Evolutionary conservation across 2,113 vertebrate species (phyloP).

Genomic region (Probosciger aterrimus): DNA sequence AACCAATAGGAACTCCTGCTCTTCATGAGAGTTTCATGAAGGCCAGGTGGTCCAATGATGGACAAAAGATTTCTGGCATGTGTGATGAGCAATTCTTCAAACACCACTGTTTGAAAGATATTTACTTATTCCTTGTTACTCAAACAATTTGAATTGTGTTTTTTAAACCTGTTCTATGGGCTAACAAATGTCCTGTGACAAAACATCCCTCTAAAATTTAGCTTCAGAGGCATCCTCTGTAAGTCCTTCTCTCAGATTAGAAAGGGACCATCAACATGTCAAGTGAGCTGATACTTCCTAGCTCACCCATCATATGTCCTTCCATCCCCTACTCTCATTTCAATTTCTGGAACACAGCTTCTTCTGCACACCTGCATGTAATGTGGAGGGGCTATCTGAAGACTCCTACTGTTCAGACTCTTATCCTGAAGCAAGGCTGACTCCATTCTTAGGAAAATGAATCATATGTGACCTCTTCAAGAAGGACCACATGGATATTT

Average conservation of each 20-base stretch:
- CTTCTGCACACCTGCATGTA: background rate
- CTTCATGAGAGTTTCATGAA: background rate
- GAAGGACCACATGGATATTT: background rate
- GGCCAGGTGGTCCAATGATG: background rate
- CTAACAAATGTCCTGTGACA: background rate
- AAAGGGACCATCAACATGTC: background rate
- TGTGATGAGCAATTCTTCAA: background rate
- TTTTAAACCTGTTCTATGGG: background rate
- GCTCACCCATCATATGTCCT: background rate
- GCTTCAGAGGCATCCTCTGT: background rate
- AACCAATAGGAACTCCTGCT: rapidly evolving
- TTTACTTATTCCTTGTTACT: background rate
- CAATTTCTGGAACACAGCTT: background rate
- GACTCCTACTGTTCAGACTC: background rate
- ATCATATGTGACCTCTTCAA: background rate
- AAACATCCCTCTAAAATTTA: background rate
- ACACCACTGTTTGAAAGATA: background rate
- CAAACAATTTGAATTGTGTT: background rate
- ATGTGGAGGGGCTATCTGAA: rapidly evolving
- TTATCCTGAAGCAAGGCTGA: background rate
- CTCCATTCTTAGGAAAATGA: background rate
- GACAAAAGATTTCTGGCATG: background rate
- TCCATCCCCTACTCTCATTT: background rate
- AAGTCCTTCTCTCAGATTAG: background rate
- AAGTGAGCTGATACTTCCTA: background rate